phyloP scores from a whole-genome alignment of 2,888 invertebrate genomes.

The Diplolepis rosae region DNA sequence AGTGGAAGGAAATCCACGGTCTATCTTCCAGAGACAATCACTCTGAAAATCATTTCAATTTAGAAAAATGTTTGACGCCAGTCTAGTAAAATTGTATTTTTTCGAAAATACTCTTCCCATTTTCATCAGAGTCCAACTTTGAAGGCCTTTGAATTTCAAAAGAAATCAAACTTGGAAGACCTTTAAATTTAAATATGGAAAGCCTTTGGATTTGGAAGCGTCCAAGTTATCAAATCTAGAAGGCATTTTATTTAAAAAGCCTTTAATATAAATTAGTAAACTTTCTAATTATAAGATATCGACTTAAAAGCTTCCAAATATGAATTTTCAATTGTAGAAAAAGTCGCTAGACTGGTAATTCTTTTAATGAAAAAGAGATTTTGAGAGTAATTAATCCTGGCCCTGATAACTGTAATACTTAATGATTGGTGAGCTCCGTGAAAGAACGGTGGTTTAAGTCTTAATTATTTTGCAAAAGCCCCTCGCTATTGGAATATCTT shows the following conservation, averaged over 20 bases:
- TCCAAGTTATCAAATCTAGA: too few relatives aligned
- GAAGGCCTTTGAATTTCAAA: not conserved
- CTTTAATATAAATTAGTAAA: too few relatives aligned
- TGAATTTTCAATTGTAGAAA: not conserved
- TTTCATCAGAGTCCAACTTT: not conserved
- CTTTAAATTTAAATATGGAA: too few relatives aligned
- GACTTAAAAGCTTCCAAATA: too few relatives aligned
- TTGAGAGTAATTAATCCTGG: not conserved
- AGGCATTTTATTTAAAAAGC: too few relatives aligned
- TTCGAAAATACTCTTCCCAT: not conserved
- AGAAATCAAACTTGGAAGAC: not conserved
- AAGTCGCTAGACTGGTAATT: not conserved
- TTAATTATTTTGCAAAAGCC: conserved; percentile 33
- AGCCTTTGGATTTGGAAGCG: too few relatives aligned
- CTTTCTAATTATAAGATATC: too few relatives aligned
- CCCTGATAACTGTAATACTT: conserved; percentile 4
- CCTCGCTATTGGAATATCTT: not conserved
- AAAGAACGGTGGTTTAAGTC: conserved; percentile 34
- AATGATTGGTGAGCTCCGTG: conserved; percentile 22
- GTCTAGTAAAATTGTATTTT: not conserved
- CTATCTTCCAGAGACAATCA: conserved; percentile 1
- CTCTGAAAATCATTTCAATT: not conserved
- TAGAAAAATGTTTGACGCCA: not conserved
- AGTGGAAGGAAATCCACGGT: conserved; percentile 12
- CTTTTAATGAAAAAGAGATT: not conserved